phyloP scores from a whole-genome alignment of 1,140 invertebrate species.

The Orchestia grillus region DNA sequence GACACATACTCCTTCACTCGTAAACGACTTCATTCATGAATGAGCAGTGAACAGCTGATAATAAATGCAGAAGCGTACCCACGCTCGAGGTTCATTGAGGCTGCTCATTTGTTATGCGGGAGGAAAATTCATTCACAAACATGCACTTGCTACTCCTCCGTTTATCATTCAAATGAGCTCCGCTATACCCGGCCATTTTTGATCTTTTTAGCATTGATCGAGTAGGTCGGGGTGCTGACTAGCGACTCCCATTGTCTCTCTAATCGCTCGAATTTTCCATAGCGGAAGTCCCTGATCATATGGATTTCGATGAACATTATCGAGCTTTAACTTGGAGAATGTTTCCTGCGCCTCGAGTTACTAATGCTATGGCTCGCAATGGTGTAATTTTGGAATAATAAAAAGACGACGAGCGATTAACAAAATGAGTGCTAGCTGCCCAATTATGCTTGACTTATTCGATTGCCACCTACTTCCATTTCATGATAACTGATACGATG shows the following conservation, averaged over 20 bases:
- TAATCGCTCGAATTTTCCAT: neutral
- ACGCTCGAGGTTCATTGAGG: neutral
- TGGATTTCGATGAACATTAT: constrained; percentile 11
- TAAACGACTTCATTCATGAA: neutral
- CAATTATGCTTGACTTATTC: neutral
- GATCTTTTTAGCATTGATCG: constrained; percentile 17
- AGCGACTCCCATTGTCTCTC: neutral
- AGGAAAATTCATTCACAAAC: constrained; percentile 38
- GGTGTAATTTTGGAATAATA: neutral
- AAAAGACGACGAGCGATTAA: neutral
- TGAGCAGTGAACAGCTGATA: neutral
- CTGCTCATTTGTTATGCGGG: neutral
- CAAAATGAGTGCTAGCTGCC: neutral
- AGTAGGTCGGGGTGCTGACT: neutral
- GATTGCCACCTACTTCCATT: neutral
- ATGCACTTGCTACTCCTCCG: constrained; percentile 16
- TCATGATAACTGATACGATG: neutral
- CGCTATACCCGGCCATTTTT: neutral
- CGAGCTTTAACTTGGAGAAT: constrained; percentile 2
- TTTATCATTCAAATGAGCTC: constrained; percentile 41
- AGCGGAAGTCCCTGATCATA: constrained; percentile 12
- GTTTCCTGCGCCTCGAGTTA: constrained; percentile 5
- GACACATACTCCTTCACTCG: too few species aligned
- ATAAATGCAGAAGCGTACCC: neutral
- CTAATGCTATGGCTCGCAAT: neutral